Evolutionary conservation across 2,797 vertebrate species (phyloP), one percentile per base, ranked within the genome.

Genomic region (Furcifer pardalis): DNA sequence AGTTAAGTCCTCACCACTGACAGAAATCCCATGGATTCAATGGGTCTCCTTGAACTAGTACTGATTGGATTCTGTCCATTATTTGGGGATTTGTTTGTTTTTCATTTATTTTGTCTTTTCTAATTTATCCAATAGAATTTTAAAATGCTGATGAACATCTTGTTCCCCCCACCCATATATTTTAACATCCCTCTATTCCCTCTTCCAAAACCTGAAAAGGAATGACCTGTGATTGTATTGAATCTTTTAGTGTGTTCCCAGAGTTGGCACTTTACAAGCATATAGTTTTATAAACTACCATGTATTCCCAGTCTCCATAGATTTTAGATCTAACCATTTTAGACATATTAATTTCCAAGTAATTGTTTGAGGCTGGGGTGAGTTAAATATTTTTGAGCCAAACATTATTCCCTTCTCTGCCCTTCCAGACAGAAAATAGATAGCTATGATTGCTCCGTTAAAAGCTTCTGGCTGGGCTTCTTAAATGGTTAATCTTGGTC

Each of bases 401-500:
- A 77, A 46, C 68, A n/a, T 81, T 49, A 79, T 62, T 59, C 79
- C 62, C 52, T n/a, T 25, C n/a, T 40, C 25, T 44, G n/a, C 40
- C 52, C 68, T 23, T 32, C 66, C 66, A 86, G 77, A 78, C 77
- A 85, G 81, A 90, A 89, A 87, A 90, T 1, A 91, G 90, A 86
- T 91, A 93, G 78, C 88, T 87, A 56, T 71, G 86, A 89, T 88
- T 86, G 87, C 93, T 92, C 72, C 72, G 91, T 88, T 89, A 84
- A 92, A 89, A 90, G 83, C 89, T 90, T 88, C 89, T 93, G 92
- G 52, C 85, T 68, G 56, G 42, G 71, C 87, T 90, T 73, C 86
- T 91, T 92, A 92, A 85, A 74, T 86, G 88, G 84, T 91, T 93
- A 89, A 90, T 83, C 90, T 94, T 89, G 92, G 92, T 94, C 88